Base-by-base conservation (phyloP, 2,888 invertebrate genomes). In the Drosophila pegasa region DNA sequence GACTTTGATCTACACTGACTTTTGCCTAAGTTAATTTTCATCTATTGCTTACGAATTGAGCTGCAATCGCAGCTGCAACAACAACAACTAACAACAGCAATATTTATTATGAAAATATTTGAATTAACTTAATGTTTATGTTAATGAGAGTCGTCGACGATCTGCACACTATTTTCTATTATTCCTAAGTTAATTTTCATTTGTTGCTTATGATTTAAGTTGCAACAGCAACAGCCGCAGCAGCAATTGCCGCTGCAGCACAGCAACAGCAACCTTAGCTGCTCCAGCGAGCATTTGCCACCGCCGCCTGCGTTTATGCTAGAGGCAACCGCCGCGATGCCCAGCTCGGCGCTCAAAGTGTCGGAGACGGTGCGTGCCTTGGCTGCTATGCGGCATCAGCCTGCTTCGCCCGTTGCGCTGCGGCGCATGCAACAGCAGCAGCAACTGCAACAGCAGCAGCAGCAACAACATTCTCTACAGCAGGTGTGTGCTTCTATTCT, bases 311-410 rank as follows among this genome's bases (percentile, higher is more conserved):
- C 92, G 22, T 92, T 90, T 80, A 75, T 92, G 73, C 87, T 93
- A 61, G 92, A 92, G 71, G 71, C 61, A 25, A 35, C 18, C 50
- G 2, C 50, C 52, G 61, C 78, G 6, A 88, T 91, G 78, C 88
- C 91, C 22, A 87, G 79, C 56, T 90, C 92, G 37, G 83, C 91
- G 55, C 93, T 95, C 38, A 95, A 95, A 85, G 97, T 97, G 18
- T 97, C 97, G 0, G 97, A 97, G 91, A 97, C 97, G 0, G 96
- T 97, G 8, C 96, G 97, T 90, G 97, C 96, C 41, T 92, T 97
- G 61, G 97, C 97, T 0, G 96, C 97, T 89, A 92, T 97, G 71
- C 95, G 96, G 84, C 97, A 97, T 92, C 97, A 96, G 85, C 97
- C 97, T 0, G 97, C 97, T 3, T 97, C 97, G 76, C 97, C 97